Percentiles rank a stretch among this genome's conserved stretches.
Evolutionary conservation across 2,888 invertebrate species (phyloP).

Genomic region (Phyllotreta striolata): DNA sequence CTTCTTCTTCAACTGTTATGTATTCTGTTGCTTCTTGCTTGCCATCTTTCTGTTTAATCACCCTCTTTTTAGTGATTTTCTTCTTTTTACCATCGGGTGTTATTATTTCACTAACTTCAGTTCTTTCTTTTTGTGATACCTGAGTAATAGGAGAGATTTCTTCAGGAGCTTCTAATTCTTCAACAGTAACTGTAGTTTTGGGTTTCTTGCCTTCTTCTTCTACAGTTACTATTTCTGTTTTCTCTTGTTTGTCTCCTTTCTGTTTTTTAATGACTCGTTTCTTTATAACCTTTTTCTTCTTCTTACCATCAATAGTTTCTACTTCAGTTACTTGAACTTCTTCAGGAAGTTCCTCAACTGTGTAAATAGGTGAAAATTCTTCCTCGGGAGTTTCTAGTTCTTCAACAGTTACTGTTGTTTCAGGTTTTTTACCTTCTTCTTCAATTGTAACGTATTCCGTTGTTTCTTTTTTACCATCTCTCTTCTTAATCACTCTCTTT

Average conservation of each 20-base stretch:
- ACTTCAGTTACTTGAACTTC: conserved; percentile 45
- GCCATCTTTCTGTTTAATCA: conserved; percentile 49
- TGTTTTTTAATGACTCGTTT: conserved; percentile 48
- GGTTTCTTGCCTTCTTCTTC: conserved; percentile 53
- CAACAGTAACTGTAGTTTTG: conserved; percentile 43
- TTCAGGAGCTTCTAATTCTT: conserved; percentile 43
- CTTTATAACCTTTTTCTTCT: conserved; percentile 52
- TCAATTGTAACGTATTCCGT: conserved; percentile 62
- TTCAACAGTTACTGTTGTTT: conserved; percentile 57
- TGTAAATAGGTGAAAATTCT: conserved; percentile 42
- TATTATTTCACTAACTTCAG: conserved; percentile 49
- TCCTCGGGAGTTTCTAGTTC: conserved; percentile 52
- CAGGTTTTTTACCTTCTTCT: conserved; percentile 57
- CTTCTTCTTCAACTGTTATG: conserved; percentile 57
- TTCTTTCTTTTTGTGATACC: conserved; percentile 23
- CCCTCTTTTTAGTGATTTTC: conserved; percentile 44
- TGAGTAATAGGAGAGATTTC: conserved; percentile 33
- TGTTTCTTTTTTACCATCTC: conserved; percentile 58
- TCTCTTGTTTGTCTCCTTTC: conserved; percentile 50
- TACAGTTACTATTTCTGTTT: conserved; percentile 51
- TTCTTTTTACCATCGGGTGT: conserved; percentile 44
- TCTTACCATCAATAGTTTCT: conserved; percentile 55
- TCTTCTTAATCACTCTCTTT: conserved; percentile 60
- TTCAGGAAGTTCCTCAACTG: conserved; percentile 44
- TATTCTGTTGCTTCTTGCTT: conserved; percentile 52